A percentile compares a stretch with the other conserved stretches of the same genome.
These are phyloP conservation scores for Henricia sp. DNA, from an alignment of 53 echinoderm and acorn worm species.

Conservation along the genomic window DNA sequence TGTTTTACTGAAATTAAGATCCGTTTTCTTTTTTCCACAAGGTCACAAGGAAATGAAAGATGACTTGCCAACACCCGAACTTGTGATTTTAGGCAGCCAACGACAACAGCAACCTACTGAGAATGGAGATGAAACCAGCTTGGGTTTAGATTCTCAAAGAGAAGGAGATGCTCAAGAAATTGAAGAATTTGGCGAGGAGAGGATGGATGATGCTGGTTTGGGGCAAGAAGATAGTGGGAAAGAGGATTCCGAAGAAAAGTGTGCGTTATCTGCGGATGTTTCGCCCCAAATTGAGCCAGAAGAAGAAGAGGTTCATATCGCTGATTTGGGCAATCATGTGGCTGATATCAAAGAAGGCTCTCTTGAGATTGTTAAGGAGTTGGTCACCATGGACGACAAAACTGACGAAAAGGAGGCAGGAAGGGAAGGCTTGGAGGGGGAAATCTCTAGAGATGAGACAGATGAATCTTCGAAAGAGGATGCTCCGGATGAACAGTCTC, in stretches of 20 bases:
- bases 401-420: not conserved
- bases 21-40: constrained; percentile 9
- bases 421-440: not conserved
- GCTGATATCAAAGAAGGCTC: not conserved
- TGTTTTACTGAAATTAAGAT: constrained; percentile 1
- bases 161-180: constrained; percentile 23
- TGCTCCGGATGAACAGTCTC: not conserved
- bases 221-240: not conserved
- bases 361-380: not conserved
- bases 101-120: not conserved
- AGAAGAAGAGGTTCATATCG: constrained; percentile 57
- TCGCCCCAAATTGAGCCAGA: constrained; percentile 12
- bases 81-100: constrained; percentile 29
- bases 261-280: not conserved
- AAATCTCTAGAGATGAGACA: not conserved
- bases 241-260: constrained; percentile 19
- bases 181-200: constrained; percentile 24
- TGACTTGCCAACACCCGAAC: constrained; percentile 27
- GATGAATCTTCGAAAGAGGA: not conserved
- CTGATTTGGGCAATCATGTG: constrained; percentile 31
- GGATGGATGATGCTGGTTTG: constrained; percentile 12
- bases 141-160: constrained; percentile 14
- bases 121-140: constrained; percentile 10
- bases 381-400: not conserved
- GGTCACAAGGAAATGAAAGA: not conserved